Evolutionary conservation across 1,140 invertebrate genomes (phyloP).

Genomic region (Tetraneura akinire): DNA sequence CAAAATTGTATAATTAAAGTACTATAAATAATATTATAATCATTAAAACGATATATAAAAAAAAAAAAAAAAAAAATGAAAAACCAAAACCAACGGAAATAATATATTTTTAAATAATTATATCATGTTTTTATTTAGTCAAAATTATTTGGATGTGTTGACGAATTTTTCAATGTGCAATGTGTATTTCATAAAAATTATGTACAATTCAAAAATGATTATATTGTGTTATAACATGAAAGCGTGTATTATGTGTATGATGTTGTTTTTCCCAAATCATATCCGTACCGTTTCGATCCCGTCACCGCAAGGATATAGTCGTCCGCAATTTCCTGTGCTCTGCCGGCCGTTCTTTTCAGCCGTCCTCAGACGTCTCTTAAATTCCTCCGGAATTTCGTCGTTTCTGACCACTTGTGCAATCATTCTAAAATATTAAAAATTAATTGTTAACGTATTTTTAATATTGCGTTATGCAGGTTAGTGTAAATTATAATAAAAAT

Average conservation of each 20-base stretch:
- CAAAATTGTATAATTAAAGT: constrained; percentile 28
- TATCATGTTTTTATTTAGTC: constrained; percentile 50
- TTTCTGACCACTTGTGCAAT: not conserved
- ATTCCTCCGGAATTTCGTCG: not conserved
- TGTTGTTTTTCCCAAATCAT: not conserved
- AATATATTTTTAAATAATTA: constrained; percentile 50
- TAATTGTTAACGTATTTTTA: too few relatives aligned
- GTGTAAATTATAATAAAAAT: too few relatives aligned
- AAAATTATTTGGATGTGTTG: constrained; percentile 47
- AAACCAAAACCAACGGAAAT: constrained; percentile 36
- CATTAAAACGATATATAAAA: not conserved
- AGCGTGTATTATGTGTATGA: not conserved
- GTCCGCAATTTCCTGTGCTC: not conserved
- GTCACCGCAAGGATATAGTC: not conserved
- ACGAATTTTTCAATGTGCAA: constrained; percentile 51
- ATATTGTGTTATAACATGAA: constrained; percentile 47
- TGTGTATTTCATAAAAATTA: constrained; percentile 46
- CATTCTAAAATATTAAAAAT: too few relatives aligned
- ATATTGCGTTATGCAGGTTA: too few relatives aligned
- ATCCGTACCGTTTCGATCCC: not conserved
- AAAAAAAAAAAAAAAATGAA: too few relatives aligned
- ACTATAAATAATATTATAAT: constrained; percentile 11
- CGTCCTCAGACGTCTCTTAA: not conserved
- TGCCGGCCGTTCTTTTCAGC: not conserved
- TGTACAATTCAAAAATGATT: constrained; percentile 48